Conservation (phyloP, 2,113 vertebrate species). For the Pithys albifrons region DNA sequence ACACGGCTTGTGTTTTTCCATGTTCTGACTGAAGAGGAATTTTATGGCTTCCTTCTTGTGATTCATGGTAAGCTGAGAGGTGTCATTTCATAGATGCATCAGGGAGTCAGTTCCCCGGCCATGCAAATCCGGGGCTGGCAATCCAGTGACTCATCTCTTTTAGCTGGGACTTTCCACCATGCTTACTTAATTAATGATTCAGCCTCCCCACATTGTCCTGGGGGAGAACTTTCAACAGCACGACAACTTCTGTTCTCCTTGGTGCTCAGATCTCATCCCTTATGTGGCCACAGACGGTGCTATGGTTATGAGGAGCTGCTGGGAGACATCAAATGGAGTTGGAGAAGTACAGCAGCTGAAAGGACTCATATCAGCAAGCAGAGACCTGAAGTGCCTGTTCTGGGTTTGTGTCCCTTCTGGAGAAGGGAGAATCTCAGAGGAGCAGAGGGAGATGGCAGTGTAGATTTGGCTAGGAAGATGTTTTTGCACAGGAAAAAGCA, state of each 20-base stretch:
- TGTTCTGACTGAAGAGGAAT: conserved; percentile 23
- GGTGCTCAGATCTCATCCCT: background rate
- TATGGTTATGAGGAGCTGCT: background rate
- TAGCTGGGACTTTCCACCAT: conserved; percentile 57
- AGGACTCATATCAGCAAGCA: background rate
- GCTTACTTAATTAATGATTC: conserved; percentile 53
- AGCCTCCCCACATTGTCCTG: background rate
- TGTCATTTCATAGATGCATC: background rate
- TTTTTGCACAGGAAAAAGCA: background rate
- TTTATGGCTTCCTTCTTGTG: background rate
- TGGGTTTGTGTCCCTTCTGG: background rate
- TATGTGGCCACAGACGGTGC: background rate
- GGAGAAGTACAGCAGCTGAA: background rate
- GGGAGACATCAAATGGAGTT: background rate
- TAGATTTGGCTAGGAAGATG: background rate
- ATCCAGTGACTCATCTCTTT: conserved; percentile 28
- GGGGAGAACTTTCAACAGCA: background rate
- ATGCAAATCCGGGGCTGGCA: background rate
- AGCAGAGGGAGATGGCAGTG: background rate
- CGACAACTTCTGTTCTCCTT: background rate
- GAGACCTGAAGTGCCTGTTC: background rate
- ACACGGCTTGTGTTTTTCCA: background rate
- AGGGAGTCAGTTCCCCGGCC: background rate
- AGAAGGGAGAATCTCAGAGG: background rate
- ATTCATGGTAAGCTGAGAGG: conserved; percentile 3